A percentile compares a stretch with the other conserved stretches of the same genome.
These are phyloP conservation scores for Lordiphosa collinella DNA, from an alignment of 1,140 invertebrate species.

Conservation along the genomic window DNA sequence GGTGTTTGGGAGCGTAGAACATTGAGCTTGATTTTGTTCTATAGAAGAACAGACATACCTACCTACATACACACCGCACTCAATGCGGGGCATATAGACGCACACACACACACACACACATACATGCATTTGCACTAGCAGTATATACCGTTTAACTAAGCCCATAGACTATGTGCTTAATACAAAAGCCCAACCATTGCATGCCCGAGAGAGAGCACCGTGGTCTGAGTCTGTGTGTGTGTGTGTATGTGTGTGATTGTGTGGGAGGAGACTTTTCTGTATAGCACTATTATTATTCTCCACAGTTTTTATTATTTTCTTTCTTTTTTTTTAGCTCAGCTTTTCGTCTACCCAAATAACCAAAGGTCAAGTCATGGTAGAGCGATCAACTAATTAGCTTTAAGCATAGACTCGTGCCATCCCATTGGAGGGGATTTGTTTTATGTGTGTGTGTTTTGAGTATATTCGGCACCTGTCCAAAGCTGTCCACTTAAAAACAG, in stretches of 20 bases:
- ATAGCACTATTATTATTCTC: constrained; percentile 18
- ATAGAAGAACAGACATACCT: constrained; percentile 14
- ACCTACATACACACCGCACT: background rate
- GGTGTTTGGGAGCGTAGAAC: constrained; percentile 67
- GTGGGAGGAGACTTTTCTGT: constrained; percentile 4
- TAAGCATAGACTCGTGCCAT: constrained; percentile 50
- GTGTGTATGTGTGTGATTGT: constrained; percentile 11
- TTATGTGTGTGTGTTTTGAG: no score
- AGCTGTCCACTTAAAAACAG: no score
- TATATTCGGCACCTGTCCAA: background rate
- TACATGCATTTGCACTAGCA: constrained; percentile 5
- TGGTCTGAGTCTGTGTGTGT: no score
- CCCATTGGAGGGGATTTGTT: constrained; percentile 13
- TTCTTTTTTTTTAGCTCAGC: constrained; percentile 2
- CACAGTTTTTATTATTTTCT: constrained; percentile 8
- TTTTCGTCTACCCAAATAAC: constrained; percentile 17
- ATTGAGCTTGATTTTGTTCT: constrained; percentile 54
- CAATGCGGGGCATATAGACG: background rate
- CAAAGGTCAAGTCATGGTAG: constrained; percentile 72
- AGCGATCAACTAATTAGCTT: constrained; percentile 69
- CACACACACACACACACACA: constrained; percentile 10
- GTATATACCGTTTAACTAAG: constrained; percentile 46
- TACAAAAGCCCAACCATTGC: constrained; percentile 41
- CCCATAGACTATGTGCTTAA: constrained; percentile 43
- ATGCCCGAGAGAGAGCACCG: constrained; percentile 20